Base-by-base conservation (phyloP, 2,888 invertebrate species). In the Steinernema carpocapsae region DNA sequence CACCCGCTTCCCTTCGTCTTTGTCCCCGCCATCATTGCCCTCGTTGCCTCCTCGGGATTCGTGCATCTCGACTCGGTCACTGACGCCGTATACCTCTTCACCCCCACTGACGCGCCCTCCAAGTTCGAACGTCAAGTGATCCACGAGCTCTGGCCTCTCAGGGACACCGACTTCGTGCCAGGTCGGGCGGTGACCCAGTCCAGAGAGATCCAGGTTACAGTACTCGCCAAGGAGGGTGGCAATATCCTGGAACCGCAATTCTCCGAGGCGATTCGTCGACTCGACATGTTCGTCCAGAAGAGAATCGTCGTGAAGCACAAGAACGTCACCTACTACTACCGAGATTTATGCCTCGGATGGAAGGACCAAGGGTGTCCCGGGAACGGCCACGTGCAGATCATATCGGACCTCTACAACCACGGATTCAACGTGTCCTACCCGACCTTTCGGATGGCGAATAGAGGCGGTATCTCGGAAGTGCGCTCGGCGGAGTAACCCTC, bases 171-270 rank as follows among this genome's bases (percentile, higher is more conserved):
- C 71, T 85, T 78, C 75, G 79, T 83, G 1, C 83, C 85, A 2
- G 83, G 83, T 26, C 51, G 83, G 45, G 78, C 81, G 0, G 85
- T 85, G 0, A 83, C 83, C 0, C 81, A 81, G 73, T 78, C 76
- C 2, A 26, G 85, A 32, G 84, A 85, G 72, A 79, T 79, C 22
- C 83, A 83, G 79, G 83, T 83, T 14, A 0, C 45, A 80, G 91
- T 94, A n/a, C 92, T 93, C 72, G 90, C 94, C 6, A 93, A 93
- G 88, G 93, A 94, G 89, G 79, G 76, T 26, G 93, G 92, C 80
- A 93, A 94, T 87, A 92, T 95, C 89, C 90, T 95, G 56, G 91
- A 93, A 12, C 90, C 91, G 0, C 92, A 76, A 14, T 81, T 75
- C 48, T 78, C 83, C 0, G 73, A 78, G 7, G 82, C 83, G 1